Evolutionary conservation across 2,797 vertebrate genomes (phyloP).

Genomic region (Sebastiscus tertius): DNA sequence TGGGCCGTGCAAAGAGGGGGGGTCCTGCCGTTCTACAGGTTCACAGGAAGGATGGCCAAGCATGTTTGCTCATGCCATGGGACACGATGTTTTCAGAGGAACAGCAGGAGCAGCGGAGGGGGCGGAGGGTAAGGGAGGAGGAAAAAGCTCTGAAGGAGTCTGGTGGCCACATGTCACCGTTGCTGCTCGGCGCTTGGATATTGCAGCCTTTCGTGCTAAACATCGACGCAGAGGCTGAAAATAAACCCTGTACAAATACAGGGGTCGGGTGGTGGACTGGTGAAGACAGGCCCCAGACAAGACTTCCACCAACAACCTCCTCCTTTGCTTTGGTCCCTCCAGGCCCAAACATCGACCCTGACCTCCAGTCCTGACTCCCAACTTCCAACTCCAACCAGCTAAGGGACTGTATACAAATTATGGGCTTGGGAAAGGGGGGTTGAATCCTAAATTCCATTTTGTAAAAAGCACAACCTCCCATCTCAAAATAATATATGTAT

Average conservation of each 20-base stretch:
- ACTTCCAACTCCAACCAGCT: constrained; percentile 3
- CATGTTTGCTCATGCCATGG: constrained; percentile 80
- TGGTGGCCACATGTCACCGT: constrained; percentile 86
- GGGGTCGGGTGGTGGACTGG: constrained; percentile 55
- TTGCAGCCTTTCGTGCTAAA: constrained; percentile 78
- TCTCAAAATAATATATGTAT: background rate
- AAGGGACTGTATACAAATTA: background rate
- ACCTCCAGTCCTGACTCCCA: constrained; percentile 27
- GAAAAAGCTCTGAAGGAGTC: constrained; percentile 74
- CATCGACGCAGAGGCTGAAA: constrained; percentile 71
- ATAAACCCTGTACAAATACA: constrained; percentile 77
- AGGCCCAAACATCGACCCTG: constrained; percentile 37
- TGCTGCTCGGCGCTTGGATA: constrained; percentile 66
- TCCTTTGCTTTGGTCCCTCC: constrained; percentile 8
- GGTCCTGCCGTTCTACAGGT: constrained; percentile 66
- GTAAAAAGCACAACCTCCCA: background rate
- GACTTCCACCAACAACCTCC: constrained; percentile 46
- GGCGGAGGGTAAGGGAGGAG: constrained; percentile 29
- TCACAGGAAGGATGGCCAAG: constrained; percentile 72
- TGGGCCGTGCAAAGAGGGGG: constrained; percentile 47
- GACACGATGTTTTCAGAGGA: constrained; percentile 75
- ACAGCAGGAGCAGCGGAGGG: constrained; percentile 71
- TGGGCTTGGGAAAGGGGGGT: rapidly evolving
- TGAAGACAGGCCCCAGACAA: constrained; percentile 64
- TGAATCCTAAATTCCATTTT: background rate